These are phyloP conservation scores for Erebia epiphron DNA, from an alignment of 2,888 invertebrate genomes.

Conservation along the genomic window DNA sequence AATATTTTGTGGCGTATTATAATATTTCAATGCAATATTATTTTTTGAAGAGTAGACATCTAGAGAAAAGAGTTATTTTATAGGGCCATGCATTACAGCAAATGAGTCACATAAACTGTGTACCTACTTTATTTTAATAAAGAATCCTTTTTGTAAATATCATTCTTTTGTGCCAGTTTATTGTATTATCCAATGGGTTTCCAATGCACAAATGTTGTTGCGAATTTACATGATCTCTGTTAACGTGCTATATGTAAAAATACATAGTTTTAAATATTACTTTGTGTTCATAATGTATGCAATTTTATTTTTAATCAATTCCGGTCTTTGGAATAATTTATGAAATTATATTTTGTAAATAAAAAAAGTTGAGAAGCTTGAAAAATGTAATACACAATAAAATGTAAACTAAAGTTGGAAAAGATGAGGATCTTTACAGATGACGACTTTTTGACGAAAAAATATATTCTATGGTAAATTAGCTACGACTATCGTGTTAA, in stretches of 20 bases:
- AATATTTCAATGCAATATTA: neutral
- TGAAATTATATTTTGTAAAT: neutral
- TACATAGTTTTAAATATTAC: neutral
- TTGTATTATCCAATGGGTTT: neutral
- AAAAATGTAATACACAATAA: neutral
- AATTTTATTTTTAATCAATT: neutral
- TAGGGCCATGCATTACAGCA: neutral
- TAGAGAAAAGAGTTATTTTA: neutral
- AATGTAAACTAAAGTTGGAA: too few relatives aligned
- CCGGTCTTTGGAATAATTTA: neutral
- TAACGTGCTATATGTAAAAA: slow-evolving; percentile 14
- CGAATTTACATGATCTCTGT: slow-evolving; percentile 8
- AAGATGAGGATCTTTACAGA: neutral
- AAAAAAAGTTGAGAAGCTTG: neutral
- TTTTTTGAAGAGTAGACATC: neutral
- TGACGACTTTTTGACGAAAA: neutral
- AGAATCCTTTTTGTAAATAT: neutral
- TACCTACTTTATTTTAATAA: neutral
- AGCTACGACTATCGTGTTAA: neutral
- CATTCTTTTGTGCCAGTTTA: slow-evolving; percentile 11
- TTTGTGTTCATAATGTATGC: slow-evolving; percentile 13
- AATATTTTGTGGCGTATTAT: neutral
- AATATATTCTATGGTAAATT: neutral
- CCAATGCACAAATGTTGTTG: slow-evolving; percentile 1
- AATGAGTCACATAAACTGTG: too few relatives aligned